These are phyloP conservation scores for Uropetala carovei DNA, from an alignment of 2,888 invertebrate species.

Conservation along the genomic window DNA sequence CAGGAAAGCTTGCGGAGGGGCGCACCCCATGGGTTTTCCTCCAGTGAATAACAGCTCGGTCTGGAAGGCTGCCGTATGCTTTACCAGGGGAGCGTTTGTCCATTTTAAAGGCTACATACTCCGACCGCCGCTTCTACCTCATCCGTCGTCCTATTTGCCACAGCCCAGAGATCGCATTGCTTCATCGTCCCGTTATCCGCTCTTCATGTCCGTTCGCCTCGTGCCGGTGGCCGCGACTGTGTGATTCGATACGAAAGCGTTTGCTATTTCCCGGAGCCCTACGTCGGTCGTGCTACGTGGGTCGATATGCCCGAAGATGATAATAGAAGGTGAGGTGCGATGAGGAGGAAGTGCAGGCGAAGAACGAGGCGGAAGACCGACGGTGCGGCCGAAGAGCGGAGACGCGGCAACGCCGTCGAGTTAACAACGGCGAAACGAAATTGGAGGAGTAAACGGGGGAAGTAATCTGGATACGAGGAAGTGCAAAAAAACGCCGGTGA, in stretches of 20 bases:
- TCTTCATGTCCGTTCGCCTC: background rate
- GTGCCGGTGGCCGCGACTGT: background rate
- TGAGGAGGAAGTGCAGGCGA: conserved; percentile 28
- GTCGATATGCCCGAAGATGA: conserved; percentile 44
- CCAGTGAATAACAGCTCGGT: conserved; percentile 54
- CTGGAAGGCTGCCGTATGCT: conserved; percentile 5
- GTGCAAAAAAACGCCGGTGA: conserved; percentile 36
- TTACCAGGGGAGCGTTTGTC: conserved; percentile 14
- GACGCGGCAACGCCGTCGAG: conserved; percentile 53
- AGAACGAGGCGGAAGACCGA: background rate
- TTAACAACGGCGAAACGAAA: conserved; percentile 51
- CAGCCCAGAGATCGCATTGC: conserved; percentile 31
- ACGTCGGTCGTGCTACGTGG: conserved; percentile 15
- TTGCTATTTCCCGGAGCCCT: background rate
- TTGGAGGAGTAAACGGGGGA: conserved; percentile 52
- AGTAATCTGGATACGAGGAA: conserved; percentile 53
- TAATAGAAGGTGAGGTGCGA: conserved; percentile 20
- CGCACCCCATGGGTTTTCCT: conserved; percentile 58
- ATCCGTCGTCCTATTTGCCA: background rate
- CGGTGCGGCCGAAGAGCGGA: conserved; percentile 3
- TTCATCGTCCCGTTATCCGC: background rate
- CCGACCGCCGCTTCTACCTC: too few species aligned
- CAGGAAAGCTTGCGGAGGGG: conserved; percentile 25
- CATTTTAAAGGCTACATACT: too few species aligned
- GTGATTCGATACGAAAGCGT: background rate